A percentile compares a stretch with the other conserved stretches of the same genome.
These are phyloP conservation scores for Chionodraco myersi DNA, from an alignment of 2,113 vertebrate genomes.

Conservation along the genomic window DNA sequence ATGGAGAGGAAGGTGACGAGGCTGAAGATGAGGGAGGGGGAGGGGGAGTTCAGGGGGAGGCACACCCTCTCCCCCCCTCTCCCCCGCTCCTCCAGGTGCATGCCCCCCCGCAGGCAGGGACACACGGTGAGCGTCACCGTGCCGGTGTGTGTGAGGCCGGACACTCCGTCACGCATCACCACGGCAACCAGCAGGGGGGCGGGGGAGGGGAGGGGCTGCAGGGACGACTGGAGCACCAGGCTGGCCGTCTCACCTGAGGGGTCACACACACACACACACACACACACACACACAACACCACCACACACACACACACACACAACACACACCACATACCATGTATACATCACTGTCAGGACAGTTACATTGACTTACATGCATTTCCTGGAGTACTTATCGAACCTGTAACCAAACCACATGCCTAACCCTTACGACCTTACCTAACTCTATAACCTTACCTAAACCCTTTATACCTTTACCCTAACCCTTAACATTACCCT, in stretches of 20 bases:
- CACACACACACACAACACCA: not conserved
- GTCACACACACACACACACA: constrained; percentile 22
- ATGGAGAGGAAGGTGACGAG: constrained; percentile 88
- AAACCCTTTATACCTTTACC: too few species aligned
- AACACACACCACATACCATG: too few species aligned
- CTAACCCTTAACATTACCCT: too few species aligned
- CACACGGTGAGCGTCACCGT: constrained; percentile 90
- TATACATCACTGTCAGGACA: too few species aligned
- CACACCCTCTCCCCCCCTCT: constrained; percentile 74
- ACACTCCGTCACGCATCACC: constrained; percentile 87
- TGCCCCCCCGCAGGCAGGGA: constrained; percentile 85
- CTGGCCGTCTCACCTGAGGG: constrained; percentile 82
- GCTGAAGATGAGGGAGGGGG: constrained; percentile 85
- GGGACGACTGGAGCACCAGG: constrained; percentile 80
- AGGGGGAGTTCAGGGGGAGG: constrained; percentile 76
- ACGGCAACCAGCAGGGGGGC: constrained; percentile 86
- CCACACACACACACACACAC: too few species aligned
- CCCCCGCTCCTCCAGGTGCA: constrained; percentile 79
- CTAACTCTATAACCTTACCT: too few species aligned
- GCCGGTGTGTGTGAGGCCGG: constrained; percentile 87
- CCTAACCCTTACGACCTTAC: too few species aligned
- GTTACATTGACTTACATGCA: too few species aligned
- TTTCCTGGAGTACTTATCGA: too few species aligned
- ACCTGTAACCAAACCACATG: too few species aligned
- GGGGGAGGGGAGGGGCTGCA: constrained; percentile 73